Evolutionary conservation across 2,888 invertebrate genomes (phyloP).

Genomic region (Drosophila subquinaria): DNA sequence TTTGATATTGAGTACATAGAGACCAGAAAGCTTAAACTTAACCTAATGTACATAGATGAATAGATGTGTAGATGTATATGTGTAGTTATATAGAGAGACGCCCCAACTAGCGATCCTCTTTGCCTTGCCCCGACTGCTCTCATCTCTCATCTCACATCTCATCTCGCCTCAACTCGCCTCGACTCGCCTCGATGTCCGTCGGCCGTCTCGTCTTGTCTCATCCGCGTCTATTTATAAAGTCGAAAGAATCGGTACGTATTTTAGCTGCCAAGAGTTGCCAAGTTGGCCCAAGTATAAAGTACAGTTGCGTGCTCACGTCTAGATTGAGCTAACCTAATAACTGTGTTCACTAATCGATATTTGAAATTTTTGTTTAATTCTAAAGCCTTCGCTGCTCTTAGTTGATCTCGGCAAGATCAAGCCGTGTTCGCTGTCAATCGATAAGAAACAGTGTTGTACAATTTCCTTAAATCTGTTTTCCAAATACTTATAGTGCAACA

Average conservation of each 20-base stretch:
- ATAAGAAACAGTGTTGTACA: not conserved
- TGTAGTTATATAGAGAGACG: conserved; percentile 15
- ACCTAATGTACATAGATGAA: conserved; percentile 21
- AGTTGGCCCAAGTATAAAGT: conserved; percentile 71
- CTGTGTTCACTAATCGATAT: not conserved
- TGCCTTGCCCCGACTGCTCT: conserved; percentile 15
- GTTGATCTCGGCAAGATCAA: not conserved
- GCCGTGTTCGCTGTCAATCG: not conserved
- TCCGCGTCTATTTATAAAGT: conserved; percentile 77
- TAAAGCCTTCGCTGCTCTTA: not conserved
- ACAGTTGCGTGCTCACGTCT: conserved; percentile 60
- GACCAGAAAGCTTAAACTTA: conserved; percentile 59
- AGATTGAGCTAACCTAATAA: conserved; percentile 35
- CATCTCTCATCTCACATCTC: conserved; percentile 19
- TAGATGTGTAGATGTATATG: not conserved
- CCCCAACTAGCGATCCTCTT: conserved; percentile 43
- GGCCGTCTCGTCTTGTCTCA: conserved; percentile 47
- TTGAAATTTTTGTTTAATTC: not conserved
- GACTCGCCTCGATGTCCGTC: conserved; percentile 20
- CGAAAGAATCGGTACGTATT: conserved; percentile 53
- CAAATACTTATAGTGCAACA: not conserved
- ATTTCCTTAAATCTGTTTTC: not conserved
- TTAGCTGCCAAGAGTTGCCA: conserved; percentile 65
- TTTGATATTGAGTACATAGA: not conserved
- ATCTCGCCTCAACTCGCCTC: no score